Evolutionary conservation across 2,797 vertebrate species (phyloP), one percentile per base, ranked within the genome.

Genomic region (Chrysocyon brachyurus): DNA sequence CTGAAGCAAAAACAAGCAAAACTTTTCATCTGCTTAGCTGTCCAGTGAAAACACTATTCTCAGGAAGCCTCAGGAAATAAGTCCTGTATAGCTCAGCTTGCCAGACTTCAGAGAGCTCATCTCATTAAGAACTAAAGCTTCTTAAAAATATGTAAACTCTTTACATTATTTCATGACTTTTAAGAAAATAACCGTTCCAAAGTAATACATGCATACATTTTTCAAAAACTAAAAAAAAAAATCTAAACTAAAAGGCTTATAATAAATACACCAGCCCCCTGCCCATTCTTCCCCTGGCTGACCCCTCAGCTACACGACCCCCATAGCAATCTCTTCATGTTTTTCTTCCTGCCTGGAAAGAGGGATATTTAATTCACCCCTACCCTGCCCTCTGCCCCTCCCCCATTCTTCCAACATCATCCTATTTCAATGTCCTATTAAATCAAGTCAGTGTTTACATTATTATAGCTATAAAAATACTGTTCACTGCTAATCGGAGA

Each of bases 341-440:
- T 28, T 16, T 92, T n/a, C 14, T 59, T 68, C n/a, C 19, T 68
- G 66, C n/a, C 66, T 68, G 63, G 36, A 49, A 31, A 72, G 4
- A 87, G 16, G 40, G 36, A 5, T 28, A 78, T 94, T 90, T 77
- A 88, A 78, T 16, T 93, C 63, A 73, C 1, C 31, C 5, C 15
- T 4, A 3, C 72, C n/a, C 6, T 0, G 12, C 28, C 36, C 66
- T 90, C 33, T 64, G 26, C 16, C 16, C 24, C 64, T 87, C 33
- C 46, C 46, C 10, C 28, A 46, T n/a, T 70, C 70, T 83, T 46
- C 16, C 28, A 78, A 31, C 75, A 59, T 36, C 46, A 70, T 94
- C 93, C 81, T 73, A 83, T 96, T 87, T 97, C 52, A 40, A n/a
- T 61, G 77, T 92, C 82, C 73, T 73, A 70, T 82, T 96, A 88